A percentile compares a stretch with the other conserved stretches of the same genome.
These are phyloP conservation scores for Cephus pygmeus DNA, from an alignment of 2,888 invertebrate species.

Conservation along the genomic window DNA sequence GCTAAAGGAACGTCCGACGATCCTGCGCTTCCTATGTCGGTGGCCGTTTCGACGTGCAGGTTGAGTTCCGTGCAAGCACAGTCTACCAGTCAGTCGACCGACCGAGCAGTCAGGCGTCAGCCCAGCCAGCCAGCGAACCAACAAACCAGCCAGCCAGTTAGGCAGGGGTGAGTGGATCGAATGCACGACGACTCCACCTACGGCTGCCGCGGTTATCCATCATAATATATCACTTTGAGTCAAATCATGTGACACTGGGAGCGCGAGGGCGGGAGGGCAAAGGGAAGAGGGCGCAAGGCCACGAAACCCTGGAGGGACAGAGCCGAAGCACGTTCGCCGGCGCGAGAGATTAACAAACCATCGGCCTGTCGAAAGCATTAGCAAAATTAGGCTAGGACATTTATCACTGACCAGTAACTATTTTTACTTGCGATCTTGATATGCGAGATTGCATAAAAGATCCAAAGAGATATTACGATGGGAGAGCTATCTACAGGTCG, in stretches of 20 bases:
- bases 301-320: constrained; percentile 8
- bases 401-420: neutral
- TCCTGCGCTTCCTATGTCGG: neutral
- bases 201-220: constrained; percentile 29
- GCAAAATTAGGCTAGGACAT: neutral
- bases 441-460: neutral
- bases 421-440: neutral
- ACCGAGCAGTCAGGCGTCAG: neutral
- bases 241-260: constrained; percentile 15
- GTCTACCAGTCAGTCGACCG: neutral
- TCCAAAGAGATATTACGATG: neutral
- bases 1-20: neutral
- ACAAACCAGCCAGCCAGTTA: neutral
- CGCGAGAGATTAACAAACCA: constrained; percentile 10
- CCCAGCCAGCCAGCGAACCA: neutral
- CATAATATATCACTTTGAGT: constrained; percentile 32
- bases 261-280: neutral
- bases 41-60: neutral
- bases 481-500: neutral
- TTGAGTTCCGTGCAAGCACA: neutral
- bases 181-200: neutral
- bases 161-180: neutral
- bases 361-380: neutral
- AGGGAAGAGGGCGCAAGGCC: neutral
- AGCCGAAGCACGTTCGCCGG: neutral